Percentiles rank a stretch among this genome's conserved stretches.
phyloP scores from a whole-genome alignment of 2,797 vertebrate genomes.

The Lepilemur septentrionalis region DNA sequence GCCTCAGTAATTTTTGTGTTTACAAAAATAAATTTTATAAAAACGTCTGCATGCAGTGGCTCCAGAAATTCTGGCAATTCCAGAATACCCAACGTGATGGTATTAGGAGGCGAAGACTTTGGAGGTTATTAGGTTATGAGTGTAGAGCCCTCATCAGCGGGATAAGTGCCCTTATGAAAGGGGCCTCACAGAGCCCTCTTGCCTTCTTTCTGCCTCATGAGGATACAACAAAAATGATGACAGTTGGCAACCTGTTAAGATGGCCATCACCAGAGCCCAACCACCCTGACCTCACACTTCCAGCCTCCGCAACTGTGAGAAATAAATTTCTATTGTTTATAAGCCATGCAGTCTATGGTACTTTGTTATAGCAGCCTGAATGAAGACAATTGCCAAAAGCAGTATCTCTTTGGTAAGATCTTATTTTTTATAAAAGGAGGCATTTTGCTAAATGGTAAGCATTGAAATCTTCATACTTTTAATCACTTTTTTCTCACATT shows the following conservation, averaged over 20 bases:
- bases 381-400: not conserved
- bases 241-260: not conserved
- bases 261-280: not conserved
- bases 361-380: not conserved
- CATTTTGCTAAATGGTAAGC: not conserved
- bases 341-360: not conserved
- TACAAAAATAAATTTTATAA: not conserved
- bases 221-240: not conserved
- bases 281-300: not conserved
- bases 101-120: too few species aligned
- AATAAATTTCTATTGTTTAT: not conserved
- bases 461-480: not conserved
- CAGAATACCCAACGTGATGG: not conserved
- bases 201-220: not conserved
- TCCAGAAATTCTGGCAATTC: not conserved
- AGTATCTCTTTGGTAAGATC: not conserved
- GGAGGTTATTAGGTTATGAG: not conserved
- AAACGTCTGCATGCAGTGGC: not conserved
- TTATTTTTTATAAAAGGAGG: constrained; percentile 18
- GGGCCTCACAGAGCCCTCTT: not conserved
- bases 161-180: not conserved
- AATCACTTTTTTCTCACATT: not conserved
- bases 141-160: not conserved
- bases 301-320: not conserved
- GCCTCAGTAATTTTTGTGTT: not conserved